Conservation (phyloP, 2,888 invertebrate genomes). For the Apotomis betuletana region DNA sequence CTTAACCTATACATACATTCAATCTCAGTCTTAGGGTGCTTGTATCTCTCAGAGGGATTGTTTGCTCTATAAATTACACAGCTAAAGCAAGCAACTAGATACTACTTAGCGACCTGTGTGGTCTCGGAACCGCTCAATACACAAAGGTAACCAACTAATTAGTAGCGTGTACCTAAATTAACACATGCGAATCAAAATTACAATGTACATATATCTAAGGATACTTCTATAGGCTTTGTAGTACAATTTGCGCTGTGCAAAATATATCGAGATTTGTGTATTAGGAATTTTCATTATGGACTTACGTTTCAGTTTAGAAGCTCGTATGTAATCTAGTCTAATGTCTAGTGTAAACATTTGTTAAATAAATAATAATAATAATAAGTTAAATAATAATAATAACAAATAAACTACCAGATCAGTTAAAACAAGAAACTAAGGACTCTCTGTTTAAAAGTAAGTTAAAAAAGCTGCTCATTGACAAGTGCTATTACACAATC, state of each 20-base stretch:
- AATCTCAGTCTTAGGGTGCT: constrained; percentile 12
- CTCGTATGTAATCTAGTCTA: too few relatives aligned
- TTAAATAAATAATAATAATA: too few relatives aligned
- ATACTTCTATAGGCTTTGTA: constrained; percentile 2
- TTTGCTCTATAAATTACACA: constrained; percentile 37
- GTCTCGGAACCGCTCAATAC: constrained; percentile 27
- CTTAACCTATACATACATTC: constrained; percentile 2
- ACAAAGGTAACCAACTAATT: constrained; percentile 35
- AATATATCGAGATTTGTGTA: neutral
- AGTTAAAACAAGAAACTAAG: too few relatives aligned
- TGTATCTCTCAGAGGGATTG: constrained; percentile 30
- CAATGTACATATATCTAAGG: neutral
- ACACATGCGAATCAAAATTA: constrained; percentile 19
- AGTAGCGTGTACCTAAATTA: constrained; percentile 26
- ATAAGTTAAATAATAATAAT: too few relatives aligned
- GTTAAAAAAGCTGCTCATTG: too few relatives aligned
- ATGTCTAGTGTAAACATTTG: too few relatives aligned
- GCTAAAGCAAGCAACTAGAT: constrained; percentile 24
- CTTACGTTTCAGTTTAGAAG: too few relatives aligned
- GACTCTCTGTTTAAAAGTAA: too few relatives aligned
- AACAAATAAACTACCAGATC: too few relatives aligned
- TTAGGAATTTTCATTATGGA: too few relatives aligned
- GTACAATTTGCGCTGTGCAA: neutral
- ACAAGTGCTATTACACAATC: too few relatives aligned
- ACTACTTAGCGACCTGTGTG: constrained; percentile 34